Conservation (phyloP, 2,888 invertebrate species). For the Drosophila sordidula region DNA sequence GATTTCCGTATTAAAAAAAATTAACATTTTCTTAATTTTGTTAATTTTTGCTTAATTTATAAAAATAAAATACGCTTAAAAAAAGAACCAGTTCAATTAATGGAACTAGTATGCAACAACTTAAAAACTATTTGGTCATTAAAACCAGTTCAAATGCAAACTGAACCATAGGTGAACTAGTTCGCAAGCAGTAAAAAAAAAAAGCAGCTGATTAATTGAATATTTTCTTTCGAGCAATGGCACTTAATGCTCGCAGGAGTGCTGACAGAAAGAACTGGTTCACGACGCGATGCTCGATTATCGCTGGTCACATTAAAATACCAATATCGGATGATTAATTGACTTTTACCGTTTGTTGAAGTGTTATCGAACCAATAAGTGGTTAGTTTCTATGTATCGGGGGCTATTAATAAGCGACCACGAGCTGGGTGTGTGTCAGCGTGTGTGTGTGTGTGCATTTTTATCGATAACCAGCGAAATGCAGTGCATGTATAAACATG, state of each 20-base stretch:
- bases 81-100: too few relatives aligned
- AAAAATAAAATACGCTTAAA: too few relatives aligned
- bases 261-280: constrained; percentile 41
- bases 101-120: too few relatives aligned
- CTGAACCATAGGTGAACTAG: neutral
- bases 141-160: neutral
- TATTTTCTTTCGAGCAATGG: neutral
- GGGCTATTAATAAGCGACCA: constrained; percentile 31
- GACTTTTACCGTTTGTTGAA: constrained; percentile 40
- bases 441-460: constrained; percentile 14
- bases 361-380: constrained; percentile 44
- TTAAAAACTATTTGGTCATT: neutral
- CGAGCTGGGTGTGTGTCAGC: neutral
- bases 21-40: too few relatives aligned
- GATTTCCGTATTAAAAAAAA: too few relatives aligned
- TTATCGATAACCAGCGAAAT: constrained; percentile 48
- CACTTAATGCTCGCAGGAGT: constrained; percentile 8
- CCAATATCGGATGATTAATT: constrained; percentile 47
- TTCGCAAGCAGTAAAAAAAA: neutral
- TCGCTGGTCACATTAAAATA: constrained; percentile 37
- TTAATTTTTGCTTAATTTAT: too few relatives aligned
- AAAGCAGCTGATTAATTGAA: constrained; percentile 16
- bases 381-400: constrained; percentile 37
- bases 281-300: constrained; percentile 17
- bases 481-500: constrained; percentile 49